A percentile compares a stretch with the other conserved stretches of the same genome.
Conservation (phyloP, 2,888 invertebrate genomes). For the Notodonta ziczac region DNA sequence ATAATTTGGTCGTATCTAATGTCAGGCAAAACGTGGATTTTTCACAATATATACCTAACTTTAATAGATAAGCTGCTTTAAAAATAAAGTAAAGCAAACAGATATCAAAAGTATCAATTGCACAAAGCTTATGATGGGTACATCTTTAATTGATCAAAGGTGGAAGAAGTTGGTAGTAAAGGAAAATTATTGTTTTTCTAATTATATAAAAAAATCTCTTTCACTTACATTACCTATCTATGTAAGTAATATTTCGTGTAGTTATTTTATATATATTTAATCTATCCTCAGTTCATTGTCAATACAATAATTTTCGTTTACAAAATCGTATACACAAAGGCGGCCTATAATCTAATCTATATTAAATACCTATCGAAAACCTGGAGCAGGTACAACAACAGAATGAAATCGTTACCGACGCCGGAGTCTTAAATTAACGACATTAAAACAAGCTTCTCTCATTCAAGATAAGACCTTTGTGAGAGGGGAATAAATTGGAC, state of each 20-base stretch:
- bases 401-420: slow-evolving; percentile 70
- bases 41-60: slow-evolving; percentile 1
- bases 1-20: slow-evolving; percentile 48
- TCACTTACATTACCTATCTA: too few species aligned
- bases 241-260: too few species aligned
- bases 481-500: slow-evolving; percentile 70
- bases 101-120: too few species aligned
- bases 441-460: slow-evolving; percentile 78
- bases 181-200: too few species aligned
- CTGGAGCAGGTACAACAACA: slow-evolving; percentile 41
- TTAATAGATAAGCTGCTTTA: too few species aligned
- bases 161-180: too few species aligned
- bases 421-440: slow-evolving; percentile 71
- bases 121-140: too few species aligned
- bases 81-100: too few species aligned
- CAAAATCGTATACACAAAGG: slow-evolving; percentile 17
- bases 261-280: too few species aligned
- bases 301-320: slow-evolving; percentile 20
- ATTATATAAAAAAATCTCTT: too few species aligned
- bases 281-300: too few species aligned
- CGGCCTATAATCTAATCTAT: slow-evolving; percentile 26
- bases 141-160: too few species aligned
- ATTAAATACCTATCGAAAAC: slow-evolving; percentile 35
- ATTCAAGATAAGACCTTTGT: slow-evolving; percentile 76
- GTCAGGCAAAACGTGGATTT: slow-evolving; percentile 39